These are phyloP conservation scores for Platysternon megacephalum DNA, from an alignment of 2,113 vertebrate genomes.

Conservation along the genomic window DNA sequence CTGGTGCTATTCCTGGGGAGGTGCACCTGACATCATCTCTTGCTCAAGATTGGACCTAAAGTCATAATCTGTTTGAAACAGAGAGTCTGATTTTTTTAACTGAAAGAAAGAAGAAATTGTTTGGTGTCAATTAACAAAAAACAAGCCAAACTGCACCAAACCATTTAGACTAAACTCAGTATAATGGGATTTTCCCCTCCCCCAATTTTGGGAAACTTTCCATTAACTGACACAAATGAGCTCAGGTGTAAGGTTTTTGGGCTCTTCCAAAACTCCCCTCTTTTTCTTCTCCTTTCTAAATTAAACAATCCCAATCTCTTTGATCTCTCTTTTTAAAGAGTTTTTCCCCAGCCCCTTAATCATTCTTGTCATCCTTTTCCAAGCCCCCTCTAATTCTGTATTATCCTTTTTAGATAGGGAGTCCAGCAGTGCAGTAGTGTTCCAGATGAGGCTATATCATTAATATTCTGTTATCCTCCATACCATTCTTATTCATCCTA, in stretches of 20 bases:
- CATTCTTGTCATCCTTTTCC: no score
- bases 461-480: not conserved
- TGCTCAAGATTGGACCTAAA: not conserved
- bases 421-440: not conserved
- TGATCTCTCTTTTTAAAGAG: no score
- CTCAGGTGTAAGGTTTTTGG: not conserved
- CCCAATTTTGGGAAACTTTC: not conserved
- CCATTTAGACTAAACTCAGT: not conserved
- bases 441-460: not conserved
- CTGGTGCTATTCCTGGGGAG: not conserved
- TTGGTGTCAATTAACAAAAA: not conserved
- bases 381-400: not conserved
- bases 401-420: not conserved
- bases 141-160: not conserved
- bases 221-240: rapidly evolving
- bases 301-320: not conserved
- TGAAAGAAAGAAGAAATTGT: not conserved
- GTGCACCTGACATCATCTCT: not conserved
- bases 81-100: not conserved
- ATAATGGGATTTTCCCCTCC: not conserved
- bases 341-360: not conserved
- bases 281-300: not conserved
- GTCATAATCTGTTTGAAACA: not conserved
- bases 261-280: not conserved
- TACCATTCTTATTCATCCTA: not conserved